phyloP scores from a whole-genome alignment of 1,140 invertebrate genomes.

The Drosophila littoralis region DNA sequence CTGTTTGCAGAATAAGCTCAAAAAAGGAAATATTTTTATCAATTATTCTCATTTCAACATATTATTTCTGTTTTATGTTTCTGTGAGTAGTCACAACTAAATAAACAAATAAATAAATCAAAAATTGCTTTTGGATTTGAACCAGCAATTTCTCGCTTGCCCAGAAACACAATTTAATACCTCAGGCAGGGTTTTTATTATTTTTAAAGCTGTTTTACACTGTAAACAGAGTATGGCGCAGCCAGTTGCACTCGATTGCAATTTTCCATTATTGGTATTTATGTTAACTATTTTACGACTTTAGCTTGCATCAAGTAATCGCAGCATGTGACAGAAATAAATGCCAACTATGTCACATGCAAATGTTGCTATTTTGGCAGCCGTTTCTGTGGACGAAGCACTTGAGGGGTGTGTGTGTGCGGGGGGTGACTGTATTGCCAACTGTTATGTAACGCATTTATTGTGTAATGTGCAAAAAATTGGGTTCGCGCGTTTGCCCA shows the following conservation, averaged over 20 bases:
- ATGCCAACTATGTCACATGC: constrained; percentile 60
- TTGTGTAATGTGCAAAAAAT: constrained; percentile 77
- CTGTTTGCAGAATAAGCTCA: too few relatives aligned
- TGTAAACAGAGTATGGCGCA: not conserved
- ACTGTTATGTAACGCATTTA: constrained; percentile 22
- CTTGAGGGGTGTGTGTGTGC: not conserved
- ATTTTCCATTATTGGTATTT: not conserved
- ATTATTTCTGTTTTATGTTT: too few relatives aligned
- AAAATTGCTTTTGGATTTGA: too few relatives aligned
- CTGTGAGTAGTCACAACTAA: too few relatives aligned
- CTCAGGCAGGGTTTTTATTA: too few relatives aligned
- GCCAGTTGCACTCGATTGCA: not conserved
- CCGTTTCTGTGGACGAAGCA: constrained; percentile 23
- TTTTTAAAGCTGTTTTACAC: too few relatives aligned
- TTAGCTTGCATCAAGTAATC: constrained; percentile 15
- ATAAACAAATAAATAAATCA: too few relatives aligned
- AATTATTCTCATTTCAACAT: too few relatives aligned
- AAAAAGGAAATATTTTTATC: too few relatives aligned
- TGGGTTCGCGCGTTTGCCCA: constrained; percentile 58
- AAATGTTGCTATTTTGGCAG: constrained; percentile 64
- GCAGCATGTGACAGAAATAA: constrained; percentile 70
- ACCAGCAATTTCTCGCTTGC: too few relatives aligned
- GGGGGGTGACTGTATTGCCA: not conserved
- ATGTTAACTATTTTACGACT: constrained; percentile 24
- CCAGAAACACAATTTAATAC: too few relatives aligned